phyloP scores from a whole-genome alignment of 2,113 vertebrate species.

The Oostethus manadensis region DNA sequence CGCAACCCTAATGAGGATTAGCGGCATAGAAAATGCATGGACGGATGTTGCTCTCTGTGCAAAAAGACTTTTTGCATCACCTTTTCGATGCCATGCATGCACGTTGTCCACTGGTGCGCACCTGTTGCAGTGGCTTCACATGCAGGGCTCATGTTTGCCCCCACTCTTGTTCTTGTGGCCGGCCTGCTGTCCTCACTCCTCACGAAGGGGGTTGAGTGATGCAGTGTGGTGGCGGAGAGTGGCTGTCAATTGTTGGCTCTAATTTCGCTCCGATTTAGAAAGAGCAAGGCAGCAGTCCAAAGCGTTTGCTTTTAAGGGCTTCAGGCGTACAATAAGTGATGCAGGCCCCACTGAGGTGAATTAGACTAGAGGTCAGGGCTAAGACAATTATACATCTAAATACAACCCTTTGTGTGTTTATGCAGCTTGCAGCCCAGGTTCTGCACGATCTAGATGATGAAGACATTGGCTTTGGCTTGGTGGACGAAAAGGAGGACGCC shows the following conservation, averaged over 20 bases:
- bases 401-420: background rate
- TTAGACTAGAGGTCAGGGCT: constrained; percentile 14
- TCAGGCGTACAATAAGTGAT: constrained; percentile 35
- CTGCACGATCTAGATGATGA: constrained; percentile 83
- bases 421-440: constrained; percentile 87
- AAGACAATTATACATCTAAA: too few species aligned
- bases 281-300: constrained; percentile 56
- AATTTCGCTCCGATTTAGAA: constrained; percentile 68
- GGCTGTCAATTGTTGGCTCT: constrained; percentile 61
- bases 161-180: constrained; percentile 42
- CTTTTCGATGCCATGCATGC: constrained; percentile 16
- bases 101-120: constrained; percentile 36
- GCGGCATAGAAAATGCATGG: too few species aligned
- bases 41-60: too few species aligned
- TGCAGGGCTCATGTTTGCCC: constrained; percentile 43
- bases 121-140: constrained; percentile 46
- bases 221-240: constrained; percentile 4
- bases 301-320: constrained; percentile 50
- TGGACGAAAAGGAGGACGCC: constrained; percentile 80
- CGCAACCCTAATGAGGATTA: too few species aligned
- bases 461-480: constrained; percentile 84
- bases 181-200: constrained; percentile 22
- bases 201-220: constrained; percentile 17
- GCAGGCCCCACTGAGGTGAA: constrained; percentile 20
- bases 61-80: too few species aligned